Conservation (phyloP, 2,113 vertebrate genomes). For the Cinclus mexicanus region DNA sequence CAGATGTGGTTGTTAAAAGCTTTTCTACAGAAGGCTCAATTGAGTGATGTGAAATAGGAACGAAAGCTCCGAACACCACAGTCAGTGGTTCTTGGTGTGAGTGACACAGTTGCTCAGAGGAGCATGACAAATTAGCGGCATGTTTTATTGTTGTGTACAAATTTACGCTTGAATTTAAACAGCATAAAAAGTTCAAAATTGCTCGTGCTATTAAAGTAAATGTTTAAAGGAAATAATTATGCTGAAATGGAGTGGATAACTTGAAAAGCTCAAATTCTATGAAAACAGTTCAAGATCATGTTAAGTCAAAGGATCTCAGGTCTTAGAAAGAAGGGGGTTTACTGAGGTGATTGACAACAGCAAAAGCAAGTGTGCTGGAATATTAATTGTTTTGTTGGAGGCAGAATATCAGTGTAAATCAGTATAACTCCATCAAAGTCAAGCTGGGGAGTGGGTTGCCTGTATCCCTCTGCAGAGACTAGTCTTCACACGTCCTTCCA, state of each 20-base stretch:
- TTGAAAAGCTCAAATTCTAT: conserved; percentile 29
- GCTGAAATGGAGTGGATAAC: neutral
- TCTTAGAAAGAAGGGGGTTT: conserved; percentile 5
- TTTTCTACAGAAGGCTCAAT: conserved; percentile 79
- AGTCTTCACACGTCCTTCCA: neutral
- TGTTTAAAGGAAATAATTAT: conserved; percentile 55
- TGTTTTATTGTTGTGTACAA: conserved; percentile 74
- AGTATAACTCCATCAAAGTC: neutral
- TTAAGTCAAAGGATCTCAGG: conserved; percentile 50
- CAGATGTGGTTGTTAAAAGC: conserved; percentile 89
- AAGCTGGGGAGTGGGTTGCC: neutral
- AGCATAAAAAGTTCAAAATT: conserved; percentile 52
- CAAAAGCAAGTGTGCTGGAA: conserved; percentile 4
- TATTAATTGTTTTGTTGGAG: conserved; percentile 33
- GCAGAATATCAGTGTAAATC: neutral
- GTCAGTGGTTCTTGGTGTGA: conserved; percentile 68
- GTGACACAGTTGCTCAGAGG: conserved; percentile 67
- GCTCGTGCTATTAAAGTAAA: conserved; percentile 28
- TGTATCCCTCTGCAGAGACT: neutral
- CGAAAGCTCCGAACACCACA: conserved; percentile 41
- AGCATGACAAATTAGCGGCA: conserved; percentile 64
- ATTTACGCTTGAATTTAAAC: conserved; percentile 66
- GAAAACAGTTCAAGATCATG: conserved; percentile 22
- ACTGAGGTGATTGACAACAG: neutral
- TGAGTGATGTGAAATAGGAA: conserved; percentile 76